Evolutionary conservation across 2,113 vertebrate species (phyloP).

Genomic region (Alces alces): DNA sequence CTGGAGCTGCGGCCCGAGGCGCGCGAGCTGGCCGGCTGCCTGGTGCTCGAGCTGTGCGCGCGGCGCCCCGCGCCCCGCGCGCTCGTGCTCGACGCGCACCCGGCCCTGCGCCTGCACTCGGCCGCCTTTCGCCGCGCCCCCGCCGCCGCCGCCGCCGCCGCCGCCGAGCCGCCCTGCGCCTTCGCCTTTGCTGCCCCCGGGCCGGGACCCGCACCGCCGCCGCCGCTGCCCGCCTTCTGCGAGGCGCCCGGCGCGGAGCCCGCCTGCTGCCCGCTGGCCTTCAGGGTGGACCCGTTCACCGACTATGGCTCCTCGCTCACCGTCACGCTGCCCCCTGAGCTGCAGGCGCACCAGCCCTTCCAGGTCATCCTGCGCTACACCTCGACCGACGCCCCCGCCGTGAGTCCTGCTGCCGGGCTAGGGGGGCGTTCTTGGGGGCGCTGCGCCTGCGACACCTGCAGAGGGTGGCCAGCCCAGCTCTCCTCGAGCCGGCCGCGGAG

Average conservation of each 20-base stretch:
- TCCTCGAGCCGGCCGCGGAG: background rate
- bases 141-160: background rate
- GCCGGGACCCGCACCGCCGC: conserved; percentile 28
- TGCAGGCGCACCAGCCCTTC: conserved; percentile 83
- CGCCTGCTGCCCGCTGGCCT: conserved; percentile 79
- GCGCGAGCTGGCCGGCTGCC: conserved; percentile 90
- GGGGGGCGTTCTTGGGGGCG: background rate
- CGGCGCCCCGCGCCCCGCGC: conserved; percentile 80
- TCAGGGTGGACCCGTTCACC: conserved; percentile 90
- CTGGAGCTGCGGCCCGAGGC: conserved; percentile 88
- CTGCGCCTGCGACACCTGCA: background rate
- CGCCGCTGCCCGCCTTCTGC: conserved; percentile 46
- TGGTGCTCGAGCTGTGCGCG: conserved; percentile 88
- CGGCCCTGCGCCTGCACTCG: conserved; percentile 73
- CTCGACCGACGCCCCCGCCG: conserved; percentile 92
- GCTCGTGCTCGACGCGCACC: conserved; percentile 90
- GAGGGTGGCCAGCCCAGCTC: background rate
- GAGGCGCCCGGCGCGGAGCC: conserved; percentile 29
- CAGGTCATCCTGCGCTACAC: conserved; percentile 92
- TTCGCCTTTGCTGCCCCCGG: conserved; percentile 37
- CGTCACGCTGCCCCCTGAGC: conserved; percentile 84
- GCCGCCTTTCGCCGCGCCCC: conserved; percentile 64
- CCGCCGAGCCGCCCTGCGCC: conserved; percentile 46
- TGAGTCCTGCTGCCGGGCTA: conserved; percentile 76
- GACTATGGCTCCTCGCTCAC: conserved; percentile 92